Evolutionary conservation across 37 sponge, comb jelly and placozoan genomes (phyloP), one percentile per base, ranked within the genome.

Genomic region (Cliona cf. orientalis): DNA sequence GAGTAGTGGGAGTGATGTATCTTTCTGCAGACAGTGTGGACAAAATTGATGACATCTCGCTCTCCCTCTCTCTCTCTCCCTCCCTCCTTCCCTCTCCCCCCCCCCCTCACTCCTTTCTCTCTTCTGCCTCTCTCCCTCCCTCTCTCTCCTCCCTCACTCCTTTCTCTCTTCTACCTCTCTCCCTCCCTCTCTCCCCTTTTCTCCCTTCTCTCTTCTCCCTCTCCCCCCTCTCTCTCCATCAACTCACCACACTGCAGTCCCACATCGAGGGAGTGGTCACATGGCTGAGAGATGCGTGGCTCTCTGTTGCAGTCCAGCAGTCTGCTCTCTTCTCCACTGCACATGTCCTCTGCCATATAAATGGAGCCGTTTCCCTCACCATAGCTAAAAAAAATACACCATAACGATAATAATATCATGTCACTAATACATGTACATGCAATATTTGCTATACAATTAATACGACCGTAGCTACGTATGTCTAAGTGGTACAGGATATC

Each of bases 181-280:
- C 53, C 65, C 60, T 38, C 55, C 75, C 75, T 67, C 75, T 1
- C 38, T 36, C 42, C 42, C 83, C 58, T 64, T 36, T 22, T 65
- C 64, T 12, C 32, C 44, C 74, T 66, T 17, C 22, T 73, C 62
- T 39, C 44, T 53, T 40, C 12, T 26, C 67, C 79, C 68, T 19
- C 63, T 12, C 32, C 44, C 74, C 74, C 17, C 22, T 73, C 62
- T 39, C 44, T 53, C 26, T 17, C 34, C 67, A 66, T 53, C 33
- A 45, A 71, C 82, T 81, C 40, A 81, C 82, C 46, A 60, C 82
- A 81, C 21, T 41, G 12, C 29, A 81, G 60, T 35, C 71, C 72
- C n/a, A 81, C 73, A 40, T 71, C 64, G 19, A 7, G 58, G 45
- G 39, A 1, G 60, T 81, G 73, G 41, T 44, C 59, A 31, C 82